Conservation (phyloP, 2,888 invertebrate genomes). For the Idaea straminata region DNA sequence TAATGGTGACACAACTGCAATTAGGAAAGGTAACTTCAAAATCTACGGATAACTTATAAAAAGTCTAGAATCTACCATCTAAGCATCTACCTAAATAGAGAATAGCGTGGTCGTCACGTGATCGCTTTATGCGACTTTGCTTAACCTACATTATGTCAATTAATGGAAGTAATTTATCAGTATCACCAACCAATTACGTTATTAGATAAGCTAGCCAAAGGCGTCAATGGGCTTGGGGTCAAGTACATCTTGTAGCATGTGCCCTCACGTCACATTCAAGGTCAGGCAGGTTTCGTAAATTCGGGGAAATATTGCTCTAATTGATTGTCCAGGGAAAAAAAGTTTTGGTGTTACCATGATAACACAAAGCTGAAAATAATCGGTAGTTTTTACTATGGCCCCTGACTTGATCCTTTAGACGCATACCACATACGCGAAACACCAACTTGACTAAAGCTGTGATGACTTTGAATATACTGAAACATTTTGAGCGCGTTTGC, state of each 20-base stretch:
- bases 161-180: not conserved
- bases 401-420: too few relatives aligned
- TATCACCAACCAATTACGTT: slow-evolving; percentile 2
- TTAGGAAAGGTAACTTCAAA: too few relatives aligned
- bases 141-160: slow-evolving; percentile 3
- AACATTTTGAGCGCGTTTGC: too few relatives aligned
- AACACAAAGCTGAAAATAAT: not conserved
- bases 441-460: too few relatives aligned
- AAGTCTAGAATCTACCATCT: too few relatives aligned
- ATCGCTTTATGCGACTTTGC: not conserved
- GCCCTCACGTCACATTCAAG: not conserved
- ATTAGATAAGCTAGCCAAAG: slow-evolving; percentile 1
- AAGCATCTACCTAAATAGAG: not conserved
- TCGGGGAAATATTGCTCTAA: not conserved
- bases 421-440: too few relatives aligned
- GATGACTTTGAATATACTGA: too few relatives aligned
- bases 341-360: not conserved
- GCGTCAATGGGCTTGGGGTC: not conserved
- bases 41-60: too few relatives aligned
- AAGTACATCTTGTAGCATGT: not conserved
- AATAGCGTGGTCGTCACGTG: not conserved
- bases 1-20: too few relatives aligned
- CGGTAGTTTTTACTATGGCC: not conserved
- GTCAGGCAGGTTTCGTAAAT: not conserved
- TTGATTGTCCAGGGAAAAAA: not conserved